Evolutionary conservation across 2,797 vertebrate species (phyloP), one percentile per base, ranked within the genome.

Genomic region (Scleropages formosus): DNA sequence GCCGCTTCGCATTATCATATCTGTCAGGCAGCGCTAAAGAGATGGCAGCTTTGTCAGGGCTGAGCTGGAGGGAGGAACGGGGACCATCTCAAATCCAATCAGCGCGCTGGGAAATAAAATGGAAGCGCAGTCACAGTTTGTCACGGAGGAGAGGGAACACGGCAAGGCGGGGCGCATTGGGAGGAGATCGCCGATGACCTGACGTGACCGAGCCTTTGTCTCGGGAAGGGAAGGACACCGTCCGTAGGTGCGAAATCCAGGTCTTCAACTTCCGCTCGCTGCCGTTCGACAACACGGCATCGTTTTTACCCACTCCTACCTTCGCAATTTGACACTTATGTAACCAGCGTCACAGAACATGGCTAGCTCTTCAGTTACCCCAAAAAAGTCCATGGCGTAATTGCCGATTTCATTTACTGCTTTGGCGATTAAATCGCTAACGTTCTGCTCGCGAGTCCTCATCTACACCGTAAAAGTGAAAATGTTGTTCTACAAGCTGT

Each of bases 51-150:
- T 80, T 51, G 81, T 85, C 84, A 69, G 82, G 82, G 80, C 79
- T 72, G 66, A 80, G 83, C 77, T 27, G 46, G 26, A 64, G 85
- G 75, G 78, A 82, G 82, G 82, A 82, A 79, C 80, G 64, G 71
- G 81, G 63, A 83, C 86, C 88, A 85, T 89, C 87, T 72, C 84
- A 85, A 92, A 91, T 90, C 89, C 89, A 92, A 91, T 91, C 91
- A 88, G 84, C 83, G 88, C 79, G 72, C 84, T 73, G 89, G 86
- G 86, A 90, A 92, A 92, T 91, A 84, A 91, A 91, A 93, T 78
- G 81, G 80, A 85, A 82, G 67, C 80, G 75, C 31, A 78, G 82
- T 88, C 85, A 81, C 75, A 86, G 85, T 88, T 88, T 84, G 86
- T 85, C 82, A 82, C 84, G 1, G 68, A 81, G 81, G 82, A 82